These are phyloP conservation scores for Diabrotica virgifera DNA, from an alignment of 1,140 invertebrate genomes.

Conservation along the genomic window DNA sequence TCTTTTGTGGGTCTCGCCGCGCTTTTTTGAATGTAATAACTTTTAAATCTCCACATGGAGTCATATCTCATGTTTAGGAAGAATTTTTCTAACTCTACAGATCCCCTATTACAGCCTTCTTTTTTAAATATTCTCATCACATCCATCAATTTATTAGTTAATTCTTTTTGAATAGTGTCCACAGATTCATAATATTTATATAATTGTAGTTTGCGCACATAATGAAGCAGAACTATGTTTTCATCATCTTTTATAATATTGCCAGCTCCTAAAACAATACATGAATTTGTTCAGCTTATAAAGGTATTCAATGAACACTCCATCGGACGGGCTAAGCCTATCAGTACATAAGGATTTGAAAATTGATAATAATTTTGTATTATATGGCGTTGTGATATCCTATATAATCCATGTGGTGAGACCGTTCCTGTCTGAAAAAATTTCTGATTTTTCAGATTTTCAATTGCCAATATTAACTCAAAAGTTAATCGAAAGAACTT, in stretches of 20 bases:
- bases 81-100: neutral
- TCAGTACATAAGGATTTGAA: no score
- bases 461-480: no score
- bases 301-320: no score
- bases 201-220: neutral
- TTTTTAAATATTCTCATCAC: conserved; percentile 1
- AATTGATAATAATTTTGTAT: no score
- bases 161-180: neutral
- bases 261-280: no score
- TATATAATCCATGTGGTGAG: no score
- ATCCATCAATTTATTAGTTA: neutral
- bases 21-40: conserved; percentile 1
- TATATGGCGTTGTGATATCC: no score
- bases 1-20: neutral
- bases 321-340: no score
- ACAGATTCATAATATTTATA: conserved; percentile 3
- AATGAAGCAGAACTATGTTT: conserved; percentile 3
- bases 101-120: neutral
- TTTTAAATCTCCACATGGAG: neutral
- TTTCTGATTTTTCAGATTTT: no score
- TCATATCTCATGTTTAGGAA: conserved; percentile 5
- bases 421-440: no score
- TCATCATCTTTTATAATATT: neutral
- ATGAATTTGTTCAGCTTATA: no score
- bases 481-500: no score